Evolutionary conservation across 2,888 invertebrate genomes (phyloP).

Genomic region (Melangyna quadrimaculata): DNA sequence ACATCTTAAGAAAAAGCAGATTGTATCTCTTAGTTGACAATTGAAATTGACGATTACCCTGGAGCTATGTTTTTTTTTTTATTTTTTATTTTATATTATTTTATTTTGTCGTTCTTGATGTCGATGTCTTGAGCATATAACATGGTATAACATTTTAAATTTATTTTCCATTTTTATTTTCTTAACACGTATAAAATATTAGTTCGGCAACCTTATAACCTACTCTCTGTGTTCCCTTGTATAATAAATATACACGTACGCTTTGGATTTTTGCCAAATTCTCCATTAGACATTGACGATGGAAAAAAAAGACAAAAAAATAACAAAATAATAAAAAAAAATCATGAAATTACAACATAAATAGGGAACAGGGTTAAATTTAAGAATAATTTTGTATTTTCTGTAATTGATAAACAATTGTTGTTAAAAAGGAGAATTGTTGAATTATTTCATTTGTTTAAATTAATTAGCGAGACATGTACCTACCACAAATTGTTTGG

Average conservation of each 20-base stretch:
- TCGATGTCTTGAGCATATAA: not conserved
- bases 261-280: conserved; percentile 19
- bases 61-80: conserved; percentile 19
- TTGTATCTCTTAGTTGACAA: conserved; percentile 65
- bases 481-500: no score
- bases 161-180: conserved; percentile 41
- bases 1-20: conserved; percentile 31
- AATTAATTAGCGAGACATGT: no score
- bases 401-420: not conserved
- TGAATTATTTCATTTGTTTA: no score
- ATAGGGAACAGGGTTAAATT: not conserved
- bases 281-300: conserved; percentile 25
- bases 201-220: not conserved
- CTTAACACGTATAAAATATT: conserved; percentile 37
- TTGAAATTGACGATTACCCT: conserved; percentile 65
- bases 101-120: not conserved
- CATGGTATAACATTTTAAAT: not conserved
- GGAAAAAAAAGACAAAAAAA: not conserved
- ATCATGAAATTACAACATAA: conserved; percentile 10
- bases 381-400: not conserved
- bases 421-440: not conserved
- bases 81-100: not conserved
- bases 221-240: not conserved
- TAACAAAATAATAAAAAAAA: no score
- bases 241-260: not conserved